Conservation (phyloP, 2,797 vertebrate genomes). For the Halcyon leucocephala region DNA sequence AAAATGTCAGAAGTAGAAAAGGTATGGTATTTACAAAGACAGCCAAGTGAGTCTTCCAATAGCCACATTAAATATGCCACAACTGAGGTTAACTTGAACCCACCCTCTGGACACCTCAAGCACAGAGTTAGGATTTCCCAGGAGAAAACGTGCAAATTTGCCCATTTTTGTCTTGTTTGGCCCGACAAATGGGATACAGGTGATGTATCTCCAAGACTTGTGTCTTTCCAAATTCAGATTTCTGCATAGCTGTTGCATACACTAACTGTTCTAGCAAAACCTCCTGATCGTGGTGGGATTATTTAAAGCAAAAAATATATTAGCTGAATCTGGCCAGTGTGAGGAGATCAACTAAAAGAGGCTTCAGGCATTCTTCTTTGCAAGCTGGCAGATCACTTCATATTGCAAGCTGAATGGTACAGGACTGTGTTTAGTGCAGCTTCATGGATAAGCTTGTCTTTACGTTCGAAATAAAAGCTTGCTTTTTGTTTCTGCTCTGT, state of each 20-base stretch:
- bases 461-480: not conserved
- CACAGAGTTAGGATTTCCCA: not conserved
- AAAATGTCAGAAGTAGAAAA: not conserved
- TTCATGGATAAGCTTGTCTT: not conserved
- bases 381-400: not conserved
- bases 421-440: not conserved
- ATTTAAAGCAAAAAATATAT: not conserved
- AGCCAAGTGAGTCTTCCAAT: not conserved
- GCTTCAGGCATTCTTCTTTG: not conserved
- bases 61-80: slow-evolving; percentile 27
- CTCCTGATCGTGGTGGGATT: not conserved
- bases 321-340: not conserved
- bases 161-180: not conserved
- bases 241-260: not conserved
- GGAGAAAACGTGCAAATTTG: not conserved
- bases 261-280: not conserved
- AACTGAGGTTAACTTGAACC: not conserved
- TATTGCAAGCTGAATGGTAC: not conserved
- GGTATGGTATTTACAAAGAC: slow-evolving; percentile 34
- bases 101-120: not conserved
- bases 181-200: not conserved
- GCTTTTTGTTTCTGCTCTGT: not conserved
- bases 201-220: not conserved
- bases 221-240: not conserved
- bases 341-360: not conserved